These are phyloP conservation scores for Scaptomyza caliginosa DNA, from an alignment of 2,888 invertebrate genomes.

Conservation along the genomic window DNA sequence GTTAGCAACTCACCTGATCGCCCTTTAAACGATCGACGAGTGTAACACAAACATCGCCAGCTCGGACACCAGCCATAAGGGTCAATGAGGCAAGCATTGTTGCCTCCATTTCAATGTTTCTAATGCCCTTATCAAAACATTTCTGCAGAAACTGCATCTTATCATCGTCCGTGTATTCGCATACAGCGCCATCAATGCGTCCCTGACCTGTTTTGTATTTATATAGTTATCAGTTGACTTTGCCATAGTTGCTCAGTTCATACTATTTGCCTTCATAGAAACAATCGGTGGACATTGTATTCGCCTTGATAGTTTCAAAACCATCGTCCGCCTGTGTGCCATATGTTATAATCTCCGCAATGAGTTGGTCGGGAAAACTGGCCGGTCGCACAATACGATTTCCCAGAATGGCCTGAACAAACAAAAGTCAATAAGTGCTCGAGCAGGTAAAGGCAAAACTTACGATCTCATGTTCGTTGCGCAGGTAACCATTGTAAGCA, in stretches of 20 bases:
- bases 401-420: conserved; percentile 91
- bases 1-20: conserved; percentile 86
- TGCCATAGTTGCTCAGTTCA: not conserved
- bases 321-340: conserved; percentile 82
- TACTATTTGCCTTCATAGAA: conserved; percentile 89
- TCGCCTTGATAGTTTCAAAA: conserved; percentile 87
- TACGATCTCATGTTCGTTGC: conserved; percentile 92
- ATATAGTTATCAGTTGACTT: not conserved
- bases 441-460: conserved; percentile 68
- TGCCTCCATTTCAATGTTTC: conserved; percentile 93
- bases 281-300: conserved; percentile 91
- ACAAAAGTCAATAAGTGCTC: not conserved
- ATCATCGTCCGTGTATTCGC: conserved; percentile 87
- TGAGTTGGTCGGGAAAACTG: conserved; percentile 90
- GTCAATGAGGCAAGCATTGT: conserved; percentile 89
- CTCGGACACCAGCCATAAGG: conserved; percentile 87
- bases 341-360: conserved; percentile 72
- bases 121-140: conserved; percentile 86
- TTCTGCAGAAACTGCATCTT: conserved; percentile 87
- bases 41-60: conserved; percentile 90
- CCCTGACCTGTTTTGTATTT: conserved; percentile 87
- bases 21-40: conserved; percentile 88
- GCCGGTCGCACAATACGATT: conserved; percentile 91
- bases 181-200: conserved; percentile 90
- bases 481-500: conserved; percentile 93